Base-by-base conservation (phyloP, 2,797 vertebrate genomes). In the Malurus leucopterus region DNA sequence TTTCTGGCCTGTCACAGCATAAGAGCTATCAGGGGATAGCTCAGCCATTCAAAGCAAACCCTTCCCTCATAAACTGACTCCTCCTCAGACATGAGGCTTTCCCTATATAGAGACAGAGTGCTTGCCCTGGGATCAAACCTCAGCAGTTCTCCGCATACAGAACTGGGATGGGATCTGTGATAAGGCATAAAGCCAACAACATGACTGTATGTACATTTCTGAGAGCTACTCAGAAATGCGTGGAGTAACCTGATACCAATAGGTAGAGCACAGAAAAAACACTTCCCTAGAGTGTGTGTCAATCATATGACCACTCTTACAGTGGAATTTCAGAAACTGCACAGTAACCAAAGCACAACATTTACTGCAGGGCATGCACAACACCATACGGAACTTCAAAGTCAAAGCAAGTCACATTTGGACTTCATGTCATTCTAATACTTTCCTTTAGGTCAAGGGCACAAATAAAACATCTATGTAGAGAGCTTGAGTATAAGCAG, bases 61-160 rank as follows among this genome's bases (percentile, higher is more conserved):
- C 19, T 40, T 71, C 40, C 72, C 75, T 54, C 32, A 3, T 12
- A 79, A 84, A 54, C 15, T 36, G 3, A 36, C 8, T 41, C 55
- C 2, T 58, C 34, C 46, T 29, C 30, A 47, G 53, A 27, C 49
- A 51, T 3, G 6, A 69, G 51, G 50, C 26, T 55, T 53, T 78
- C 44, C n/a, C 22, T 34, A 5, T 26, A 9, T 2, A 17, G 8
- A 22, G 17, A 29, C 49, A 14, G 34, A 50, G 27, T 0, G 1
- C 36, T 40, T 26, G 34, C 65, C 29, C 61, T 8, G 44, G 43
- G 72, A 68, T 79, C 57, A 55, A 40, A 54, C 34, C 61, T 21
- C n/a, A 23, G 59, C 40, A 85, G 54, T 10, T 63, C 73, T 59
- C 1, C 1, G 27, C 11, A 22, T 1, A 59, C 74, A 84, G 64